Percentiles rank a stretch among this genome's conserved stretches.
phyloP scores from a whole-genome alignment of 2,113 vertebrate genomes.

The Todiramphus saurophagus region DNA sequence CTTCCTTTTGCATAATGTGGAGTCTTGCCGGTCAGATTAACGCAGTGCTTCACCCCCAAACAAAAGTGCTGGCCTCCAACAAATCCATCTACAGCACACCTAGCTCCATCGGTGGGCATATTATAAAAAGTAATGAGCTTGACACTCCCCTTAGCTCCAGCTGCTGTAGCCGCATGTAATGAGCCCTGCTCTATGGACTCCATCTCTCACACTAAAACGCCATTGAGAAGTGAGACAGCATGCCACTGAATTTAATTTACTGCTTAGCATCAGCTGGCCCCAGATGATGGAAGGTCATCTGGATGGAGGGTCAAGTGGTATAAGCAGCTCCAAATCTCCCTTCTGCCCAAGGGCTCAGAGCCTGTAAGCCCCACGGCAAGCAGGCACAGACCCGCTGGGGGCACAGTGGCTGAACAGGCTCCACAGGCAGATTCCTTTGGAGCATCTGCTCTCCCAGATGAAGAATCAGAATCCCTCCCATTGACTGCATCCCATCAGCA shows the following conservation, averaged over 20 bases:
- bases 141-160: constrained; percentile 48
- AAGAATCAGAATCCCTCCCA: not conserved
- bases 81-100: constrained; percentile 57
- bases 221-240: constrained; percentile 55
- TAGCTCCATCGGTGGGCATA: constrained; percentile 46
- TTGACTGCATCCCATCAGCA: not conserved
- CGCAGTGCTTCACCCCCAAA: not conserved
- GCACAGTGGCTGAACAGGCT: not conserved
- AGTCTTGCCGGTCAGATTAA: constrained; percentile 44
- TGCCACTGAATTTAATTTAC: constrained; percentile 62
- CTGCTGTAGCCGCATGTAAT: constrained; percentile 50
- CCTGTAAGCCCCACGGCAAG: not conserved
- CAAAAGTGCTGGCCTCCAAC: constrained; percentile 24
- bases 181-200: constrained; percentile 32
- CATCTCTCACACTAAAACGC: not conserved
- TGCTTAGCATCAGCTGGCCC: constrained; percentile 59
- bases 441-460: constrained; percentile 31
- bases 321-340: constrained; percentile 51
- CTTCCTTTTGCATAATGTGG: not conserved
- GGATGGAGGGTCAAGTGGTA: constrained; percentile 58
- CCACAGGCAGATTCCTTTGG: constrained; percentile 28
- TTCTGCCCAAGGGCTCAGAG: not conserved
- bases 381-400: not conserved
- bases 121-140: constrained; percentile 49
- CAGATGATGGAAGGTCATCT: constrained; percentile 53